These are phyloP conservation scores for Eilema depressum DNA, from an alignment of 2,888 invertebrate genomes.

Conservation along the genomic window DNA sequence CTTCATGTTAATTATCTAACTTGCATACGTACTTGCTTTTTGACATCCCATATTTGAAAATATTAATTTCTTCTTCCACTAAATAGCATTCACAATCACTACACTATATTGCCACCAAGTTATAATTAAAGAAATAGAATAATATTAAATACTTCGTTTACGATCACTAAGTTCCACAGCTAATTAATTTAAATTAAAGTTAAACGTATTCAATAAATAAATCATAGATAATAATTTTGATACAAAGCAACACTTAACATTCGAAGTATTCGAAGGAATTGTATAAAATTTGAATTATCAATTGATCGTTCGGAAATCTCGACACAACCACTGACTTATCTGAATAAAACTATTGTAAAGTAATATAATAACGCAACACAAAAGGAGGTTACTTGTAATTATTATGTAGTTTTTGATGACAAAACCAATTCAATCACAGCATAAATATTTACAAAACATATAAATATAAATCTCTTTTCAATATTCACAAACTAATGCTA, in stretches of 20 bases:
- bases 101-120: not conserved
- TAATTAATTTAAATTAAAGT: not conserved
- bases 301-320: not conserved
- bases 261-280: not conserved
- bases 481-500: conserved; percentile 41
- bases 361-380: conserved; percentile 12
- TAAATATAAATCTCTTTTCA: conserved; percentile 22
- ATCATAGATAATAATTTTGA: not conserved
- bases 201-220: not conserved
- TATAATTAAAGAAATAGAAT: not conserved
- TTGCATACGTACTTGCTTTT: conserved; percentile 10
- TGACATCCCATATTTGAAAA: conserved; percentile 5
- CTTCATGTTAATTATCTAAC: not conserved
- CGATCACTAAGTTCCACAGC: not conserved
- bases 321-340: conserved; percentile 11
- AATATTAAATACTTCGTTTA: not conserved
- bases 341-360: conserved; percentile 11
- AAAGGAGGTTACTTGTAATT: conserved; percentile 16
- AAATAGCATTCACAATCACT: not conserved
- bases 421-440: conserved; percentile 18
- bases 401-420: conserved; percentile 20
- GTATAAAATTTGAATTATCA: conserved; percentile 1
- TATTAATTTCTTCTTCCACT: not conserved
- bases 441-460: conserved; percentile 24
- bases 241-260: not conserved